These are phyloP conservation scores for Porites divaricata DNA, from an alignment of 92 coral and sea anemone genomes.

Conservation along the genomic window DNA sequence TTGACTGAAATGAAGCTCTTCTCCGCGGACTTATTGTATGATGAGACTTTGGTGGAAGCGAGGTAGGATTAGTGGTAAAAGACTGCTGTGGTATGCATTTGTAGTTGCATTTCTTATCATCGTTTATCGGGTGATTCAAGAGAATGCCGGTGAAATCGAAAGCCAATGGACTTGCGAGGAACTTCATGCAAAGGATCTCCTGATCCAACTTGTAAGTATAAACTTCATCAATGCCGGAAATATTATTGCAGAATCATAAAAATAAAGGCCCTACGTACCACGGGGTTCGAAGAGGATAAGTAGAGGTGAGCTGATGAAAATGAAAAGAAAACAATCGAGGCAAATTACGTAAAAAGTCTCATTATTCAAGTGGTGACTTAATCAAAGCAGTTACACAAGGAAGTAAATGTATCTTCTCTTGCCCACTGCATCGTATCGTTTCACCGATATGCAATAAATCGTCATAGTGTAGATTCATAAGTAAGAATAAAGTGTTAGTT, in stretches of 20 bases:
- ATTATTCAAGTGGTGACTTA: no score
- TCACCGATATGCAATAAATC: no score
- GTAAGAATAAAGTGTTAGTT: no score
- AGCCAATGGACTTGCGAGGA: slow-evolving; percentile 37
- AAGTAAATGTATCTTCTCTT: no score
- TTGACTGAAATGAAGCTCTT: neutral
- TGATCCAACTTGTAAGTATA: slow-evolving; percentile 32
- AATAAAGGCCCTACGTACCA: no score
- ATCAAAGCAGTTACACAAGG: no score
- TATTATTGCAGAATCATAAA: neutral
- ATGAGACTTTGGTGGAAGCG: slow-evolving; percentile 21
- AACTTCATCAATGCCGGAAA: neutral
- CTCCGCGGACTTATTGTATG: neutral
- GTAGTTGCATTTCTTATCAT: slow-evolving; percentile 6
- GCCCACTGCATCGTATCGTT: no score
- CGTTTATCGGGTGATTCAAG: neutral
- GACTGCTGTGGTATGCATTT: slow-evolving; percentile 13
- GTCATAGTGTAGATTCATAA: no score
- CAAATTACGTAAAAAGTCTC: no score
- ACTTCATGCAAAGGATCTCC: slow-evolving; percentile 31
- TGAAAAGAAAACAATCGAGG: no score
- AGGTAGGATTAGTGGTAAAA: neutral
- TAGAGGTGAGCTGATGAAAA: no score
- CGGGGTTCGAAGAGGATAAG: no score
- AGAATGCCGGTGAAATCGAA: slow-evolving; percentile 3